A percentile compares a stretch with the other conserved stretches of the same genome.
Evolutionary conservation across 2,797 vertebrate genomes (phyloP).

Genomic region (Melanotaenia pygmaea): DNA sequence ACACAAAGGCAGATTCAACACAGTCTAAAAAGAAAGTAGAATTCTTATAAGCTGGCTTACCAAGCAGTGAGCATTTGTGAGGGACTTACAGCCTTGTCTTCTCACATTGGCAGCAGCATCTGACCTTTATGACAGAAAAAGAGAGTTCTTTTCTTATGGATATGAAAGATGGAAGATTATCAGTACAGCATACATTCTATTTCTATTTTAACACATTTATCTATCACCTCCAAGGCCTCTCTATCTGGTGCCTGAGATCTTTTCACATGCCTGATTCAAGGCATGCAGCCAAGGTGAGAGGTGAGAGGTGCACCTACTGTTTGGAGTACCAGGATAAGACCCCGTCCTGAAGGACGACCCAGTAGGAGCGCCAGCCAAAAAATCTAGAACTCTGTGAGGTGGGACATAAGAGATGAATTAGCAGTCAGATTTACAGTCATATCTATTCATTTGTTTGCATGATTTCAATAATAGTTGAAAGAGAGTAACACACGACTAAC

Average conservation of each 20-base stretch:
- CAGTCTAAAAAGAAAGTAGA: background rate
- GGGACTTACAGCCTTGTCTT: conserved; percentile 92
- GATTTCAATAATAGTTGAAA: background rate
- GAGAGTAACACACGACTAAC: too few species aligned
- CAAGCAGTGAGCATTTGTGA: conserved; percentile 91
- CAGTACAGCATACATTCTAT: background rate
- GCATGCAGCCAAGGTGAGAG: conserved; percentile 13
- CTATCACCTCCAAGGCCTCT: conserved; percentile 12
- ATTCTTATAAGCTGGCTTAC: conserved; percentile 74
- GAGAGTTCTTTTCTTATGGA: background rate
- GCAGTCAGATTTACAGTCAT: background rate
- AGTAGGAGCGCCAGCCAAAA: conserved; percentile 93
- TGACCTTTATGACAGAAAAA: conserved; percentile 76
- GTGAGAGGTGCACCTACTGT: conserved; percentile 84
- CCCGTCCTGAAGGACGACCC: conserved; percentile 93
- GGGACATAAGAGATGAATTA: conserved; percentile 12
- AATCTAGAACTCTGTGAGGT: conserved; percentile 90
- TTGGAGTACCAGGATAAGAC: conserved; percentile 97
- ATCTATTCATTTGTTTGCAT: background rate
- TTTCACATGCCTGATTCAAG: conserved; percentile 31
- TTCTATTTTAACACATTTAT: conserved; percentile 18
- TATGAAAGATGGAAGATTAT: background rate
- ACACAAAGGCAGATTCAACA: background rate
- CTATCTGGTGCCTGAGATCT: conserved; percentile 17
- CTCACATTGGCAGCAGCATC: conserved; percentile 85